A percentile compares a stretch with the other conserved stretches of the same genome.
Evolutionary conservation across 2,888 invertebrate species (phyloP).

Genomic region (Lasioglossum oenotherae): DNA sequence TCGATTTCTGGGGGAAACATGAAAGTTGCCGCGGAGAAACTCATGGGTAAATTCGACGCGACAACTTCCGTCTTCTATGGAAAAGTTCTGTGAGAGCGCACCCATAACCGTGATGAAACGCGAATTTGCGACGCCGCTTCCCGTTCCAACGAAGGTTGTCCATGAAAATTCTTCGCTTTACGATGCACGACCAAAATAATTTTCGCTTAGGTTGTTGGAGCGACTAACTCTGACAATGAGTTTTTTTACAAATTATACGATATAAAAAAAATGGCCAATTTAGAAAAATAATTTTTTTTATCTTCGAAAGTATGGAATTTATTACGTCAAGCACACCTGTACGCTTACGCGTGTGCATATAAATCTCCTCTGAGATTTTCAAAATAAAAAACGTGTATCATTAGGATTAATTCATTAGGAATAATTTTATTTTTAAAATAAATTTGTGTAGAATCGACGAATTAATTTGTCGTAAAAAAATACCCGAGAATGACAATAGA

Average conservation of each 20-base stretch:
- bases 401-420: no score
- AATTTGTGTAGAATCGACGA: neutral
- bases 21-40: slow-evolving; percentile 29
- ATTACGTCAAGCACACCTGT: no score
- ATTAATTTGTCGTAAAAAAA: neutral
- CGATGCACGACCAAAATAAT: neutral
- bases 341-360: no score
- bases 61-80: neutral
- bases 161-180: neutral
- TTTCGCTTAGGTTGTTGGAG: neutral
- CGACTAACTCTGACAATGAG: neutral
- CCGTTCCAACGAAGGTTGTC: neutral
- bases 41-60: slow-evolving; percentile 9
- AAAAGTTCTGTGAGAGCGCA: slow-evolving; percentile 7
- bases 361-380: no score
- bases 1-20: slow-evolving; percentile 24
- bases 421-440: neutral
- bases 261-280: neutral
- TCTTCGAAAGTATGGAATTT: no score
- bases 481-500: neutral
- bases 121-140: slow-evolving; percentile 2
- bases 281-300: neutral
- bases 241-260: neutral
- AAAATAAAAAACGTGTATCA: no score
- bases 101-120: neutral